Base-by-base conservation (phyloP, 2,113 vertebrate genomes). In the Danionella cerebrum region DNA sequence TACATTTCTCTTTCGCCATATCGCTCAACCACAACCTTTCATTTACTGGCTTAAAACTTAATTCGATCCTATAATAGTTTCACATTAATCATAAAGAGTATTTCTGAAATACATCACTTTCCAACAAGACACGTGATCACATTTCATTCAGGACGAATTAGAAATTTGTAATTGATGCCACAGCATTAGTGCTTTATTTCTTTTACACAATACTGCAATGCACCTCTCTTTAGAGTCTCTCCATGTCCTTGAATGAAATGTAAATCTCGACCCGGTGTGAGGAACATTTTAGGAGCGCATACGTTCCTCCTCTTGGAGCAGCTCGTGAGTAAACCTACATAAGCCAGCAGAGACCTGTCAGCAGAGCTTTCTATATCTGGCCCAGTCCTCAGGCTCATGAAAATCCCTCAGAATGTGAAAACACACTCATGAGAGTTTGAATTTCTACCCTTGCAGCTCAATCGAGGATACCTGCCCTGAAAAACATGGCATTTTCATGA, bases 281-380 rank as follows among this genome's bases (percentile, higher is more conserved):
- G 29, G 51, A 33, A 53, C 14, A 18, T 53, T 53, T 53, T 53
- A n/a, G n/a, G n/a, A n/a, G n/a, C n/a, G n/a, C n/a, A n/a, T 53
- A 53, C 29, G 16, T 33, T 33, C 14, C 51, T 33, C 29, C 6
- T 33, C 51, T 16, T 53, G 51, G 11, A 18, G 50, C 27, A 53
- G 51, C 51, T 33, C 14, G 9, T 33, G 29, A 53, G 29, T 33
- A 33, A 53, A 53, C 27, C 51, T 53, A 29, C 10, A 33, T 53
- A 53, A 53, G 29, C 50, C 27, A 33, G 33, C 27, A 33, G 51
- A 53, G 29, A 52, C 48, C 48, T 5, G 25, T 16, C 48, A 52
- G 24, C 48, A 52, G 29, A 53, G 10, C 12, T 53, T 53, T 19
- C 29, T 53, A 33, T 19, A 53, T 53, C 51, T 33, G 51, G 51